Percentiles rank a stretch among this genome's conserved stretches.
Evolutionary conservation across 2,888 invertebrate genomes (phyloP).

Genomic region (Chrysodeixis includens): DNA sequence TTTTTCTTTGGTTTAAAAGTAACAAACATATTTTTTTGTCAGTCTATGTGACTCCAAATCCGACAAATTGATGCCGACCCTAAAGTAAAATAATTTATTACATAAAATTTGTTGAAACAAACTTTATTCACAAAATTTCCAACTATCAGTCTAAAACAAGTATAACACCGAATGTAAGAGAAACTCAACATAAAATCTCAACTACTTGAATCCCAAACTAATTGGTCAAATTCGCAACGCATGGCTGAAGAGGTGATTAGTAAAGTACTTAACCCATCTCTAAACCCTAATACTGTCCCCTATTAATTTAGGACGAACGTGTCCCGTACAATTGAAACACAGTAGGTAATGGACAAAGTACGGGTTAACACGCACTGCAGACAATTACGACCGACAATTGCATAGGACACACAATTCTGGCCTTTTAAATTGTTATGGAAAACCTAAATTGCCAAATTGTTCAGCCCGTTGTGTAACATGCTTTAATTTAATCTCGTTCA

Average conservation of each 20-base stretch:
- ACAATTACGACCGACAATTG: constrained; percentile 80
- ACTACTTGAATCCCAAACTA: constrained; percentile 54
- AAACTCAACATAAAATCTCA: constrained; percentile 12
- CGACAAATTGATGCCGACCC: too few species aligned
- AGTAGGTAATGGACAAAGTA: constrained; percentile 69
- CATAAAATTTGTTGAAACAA: too few species aligned
- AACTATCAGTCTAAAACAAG: background rate
- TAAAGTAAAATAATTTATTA: too few species aligned
- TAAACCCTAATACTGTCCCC: constrained; percentile 74
- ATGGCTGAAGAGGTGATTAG: constrained; percentile 77
- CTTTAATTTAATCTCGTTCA: constrained; percentile 38
- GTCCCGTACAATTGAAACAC: constrained; percentile 79
- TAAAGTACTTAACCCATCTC: constrained; percentile 73
- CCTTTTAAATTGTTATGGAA: constrained; percentile 65
- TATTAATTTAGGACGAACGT: constrained; percentile 76
- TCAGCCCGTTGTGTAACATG: constrained; percentile 26
- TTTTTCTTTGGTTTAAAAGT: too few species aligned
- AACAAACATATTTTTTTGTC: too few species aligned
- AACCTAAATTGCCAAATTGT: constrained; percentile 54
- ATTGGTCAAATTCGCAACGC: constrained; percentile 69
- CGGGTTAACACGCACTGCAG: constrained; percentile 79
- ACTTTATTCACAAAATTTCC: too few species aligned
- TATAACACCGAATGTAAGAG: background rate
- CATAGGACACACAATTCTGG: constrained; percentile 64
- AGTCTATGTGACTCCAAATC: too few species aligned